Conservation (phyloP, 2,797 vertebrate genomes). For the Sebastes nivosus region DNA sequence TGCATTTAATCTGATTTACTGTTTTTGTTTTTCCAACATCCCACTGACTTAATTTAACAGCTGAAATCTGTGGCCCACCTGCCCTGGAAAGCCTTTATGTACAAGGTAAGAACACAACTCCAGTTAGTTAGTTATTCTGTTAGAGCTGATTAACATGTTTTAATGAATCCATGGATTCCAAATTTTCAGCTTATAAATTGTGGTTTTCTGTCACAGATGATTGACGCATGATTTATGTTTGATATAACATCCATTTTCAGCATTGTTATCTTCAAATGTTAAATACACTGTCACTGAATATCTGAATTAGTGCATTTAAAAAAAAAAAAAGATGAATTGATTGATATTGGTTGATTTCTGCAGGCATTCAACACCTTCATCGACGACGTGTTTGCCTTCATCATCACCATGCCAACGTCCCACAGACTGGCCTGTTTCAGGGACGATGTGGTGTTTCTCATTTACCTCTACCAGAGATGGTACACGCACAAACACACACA, state of each 20-base stretch:
- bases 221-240: neutral
- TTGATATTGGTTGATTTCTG: neutral
- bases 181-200: neutral
- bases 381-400: conserved; percentile 98
- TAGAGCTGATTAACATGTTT: neutral
- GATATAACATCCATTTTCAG: neutral
- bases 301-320: neutral
- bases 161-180: neutral
- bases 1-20: neutral
- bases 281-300: neutral
- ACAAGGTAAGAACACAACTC: conserved; percentile 85
- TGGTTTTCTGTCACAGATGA: neutral
- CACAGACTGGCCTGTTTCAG: conserved; percentile 98
- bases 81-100: conserved; percentile 99
- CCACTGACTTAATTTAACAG: conserved; percentile 71
- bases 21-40: neutral
- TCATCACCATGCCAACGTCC: conserved; percentile 99
- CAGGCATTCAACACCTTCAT: conserved; percentile 99
- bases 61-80: conserved; percentile 98
- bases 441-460: conserved; percentile 96
- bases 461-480: conserved; percentile 99
- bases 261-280: neutral
- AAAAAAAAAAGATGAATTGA: neutral
- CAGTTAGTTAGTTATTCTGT: neutral
- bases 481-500: conserved; percentile 51